Evolutionary conservation across 2,113 vertebrate species (phyloP).

Genomic region (Corynorhinus townsendii): DNA sequence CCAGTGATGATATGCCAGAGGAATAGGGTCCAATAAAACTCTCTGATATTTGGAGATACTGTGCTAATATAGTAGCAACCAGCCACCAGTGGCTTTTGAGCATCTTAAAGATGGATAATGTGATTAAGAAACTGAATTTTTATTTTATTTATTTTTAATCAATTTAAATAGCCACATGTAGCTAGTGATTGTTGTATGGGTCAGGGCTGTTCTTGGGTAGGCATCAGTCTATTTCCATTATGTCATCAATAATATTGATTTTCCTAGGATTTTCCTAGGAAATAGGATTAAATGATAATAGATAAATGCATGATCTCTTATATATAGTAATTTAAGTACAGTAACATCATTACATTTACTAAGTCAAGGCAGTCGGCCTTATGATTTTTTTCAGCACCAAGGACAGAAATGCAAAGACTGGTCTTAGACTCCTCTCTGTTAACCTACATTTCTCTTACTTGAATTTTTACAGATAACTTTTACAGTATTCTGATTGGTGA

Average conservation of each 20-base stretch:
- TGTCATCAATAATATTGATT: background rate
- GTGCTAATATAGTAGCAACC: background rate
- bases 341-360: background rate
- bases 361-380: background rate
- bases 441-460: background rate
- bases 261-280: no score
- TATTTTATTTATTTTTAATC: background rate
- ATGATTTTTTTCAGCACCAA: conserved; percentile 6
- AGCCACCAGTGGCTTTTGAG: background rate
- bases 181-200: background rate
- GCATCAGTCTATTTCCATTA: background rate
- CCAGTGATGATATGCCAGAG: background rate
- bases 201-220: background rate
- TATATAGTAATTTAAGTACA: background rate
- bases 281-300: background rate
- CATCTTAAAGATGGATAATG: background rate
- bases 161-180: background rate
- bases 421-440: background rate
- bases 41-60: background rate
- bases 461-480: conserved; percentile 20
- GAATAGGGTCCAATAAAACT: background rate
- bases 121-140: background rate
- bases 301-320: background rate
- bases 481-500: background rate
- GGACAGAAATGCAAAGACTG: conserved; percentile 37